These are phyloP conservation scores for Actinopyga echinites DNA, from an alignment of 53 echinoderm and acorn worm genomes.

Conservation along the genomic window DNA sequence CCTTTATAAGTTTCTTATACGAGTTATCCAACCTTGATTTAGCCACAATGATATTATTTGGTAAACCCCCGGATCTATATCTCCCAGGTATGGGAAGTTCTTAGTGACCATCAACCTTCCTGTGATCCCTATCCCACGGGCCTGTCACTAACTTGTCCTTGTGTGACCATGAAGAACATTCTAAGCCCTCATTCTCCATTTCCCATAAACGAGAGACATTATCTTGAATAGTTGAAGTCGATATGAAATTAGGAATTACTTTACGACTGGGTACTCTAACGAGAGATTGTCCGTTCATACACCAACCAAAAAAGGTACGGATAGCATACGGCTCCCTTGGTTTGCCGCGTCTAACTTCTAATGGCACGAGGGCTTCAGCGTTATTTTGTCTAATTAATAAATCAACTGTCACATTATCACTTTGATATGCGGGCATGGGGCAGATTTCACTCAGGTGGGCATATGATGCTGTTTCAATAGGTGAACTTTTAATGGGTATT, in stretches of 20 bases:
- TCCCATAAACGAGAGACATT: constrained; percentile 53
- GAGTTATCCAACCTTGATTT: constrained; percentile 42
- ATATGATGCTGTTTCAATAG: constrained; percentile 11
- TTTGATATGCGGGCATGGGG: constrained; percentile 40
- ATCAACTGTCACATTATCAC: constrained; percentile 28
- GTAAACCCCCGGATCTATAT: constrained; percentile 34
- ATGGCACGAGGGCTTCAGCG: constrained; percentile 52
- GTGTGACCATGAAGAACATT: constrained; percentile 20
- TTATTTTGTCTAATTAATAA: constrained; percentile 53
- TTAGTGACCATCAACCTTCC: constrained; percentile 50
- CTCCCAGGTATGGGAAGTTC: constrained; percentile 56
- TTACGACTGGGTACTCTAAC: constrained; percentile 15
- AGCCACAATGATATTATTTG: constrained; percentile 43
- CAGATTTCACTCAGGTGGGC: constrained; percentile 11
- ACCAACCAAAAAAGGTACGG: constrained; percentile 57
- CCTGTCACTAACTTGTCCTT: constrained; percentile 45
- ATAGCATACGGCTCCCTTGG: constrained; percentile 51
- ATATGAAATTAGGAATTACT: constrained; percentile 49
- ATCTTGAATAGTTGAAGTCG: not conserved
- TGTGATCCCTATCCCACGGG: constrained; percentile 40
- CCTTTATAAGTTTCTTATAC: constrained; percentile 1
- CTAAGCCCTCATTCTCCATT: constrained; percentile 54
- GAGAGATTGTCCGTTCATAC: constrained; percentile 50
- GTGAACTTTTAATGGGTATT: constrained; percentile 48
- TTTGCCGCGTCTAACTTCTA: constrained; percentile 48